Evolutionary conservation across 2,113 vertebrate species (phyloP).

Genomic region (Indri indri): DNA sequence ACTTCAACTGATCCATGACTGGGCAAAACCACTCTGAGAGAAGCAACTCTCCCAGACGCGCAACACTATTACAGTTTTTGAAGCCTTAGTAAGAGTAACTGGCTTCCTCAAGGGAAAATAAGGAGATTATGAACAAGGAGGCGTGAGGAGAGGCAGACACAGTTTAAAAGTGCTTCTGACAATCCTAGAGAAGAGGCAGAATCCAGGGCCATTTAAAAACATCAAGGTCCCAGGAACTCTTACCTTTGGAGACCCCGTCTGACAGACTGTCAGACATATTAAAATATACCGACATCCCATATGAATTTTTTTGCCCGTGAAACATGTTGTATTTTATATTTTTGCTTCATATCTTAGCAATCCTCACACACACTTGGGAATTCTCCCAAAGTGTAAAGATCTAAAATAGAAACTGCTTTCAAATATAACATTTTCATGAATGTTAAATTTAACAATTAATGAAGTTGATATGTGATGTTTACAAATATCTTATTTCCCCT

Average conservation of each 20-base stretch:
- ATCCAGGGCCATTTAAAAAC: background rate
- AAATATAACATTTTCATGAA: slow-evolving; percentile 7
- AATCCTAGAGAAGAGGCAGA: background rate
- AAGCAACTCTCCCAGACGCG: background rate
- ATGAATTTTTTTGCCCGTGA: background rate
- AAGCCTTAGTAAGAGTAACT: background rate
- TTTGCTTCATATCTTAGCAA: slow-evolving; percentile 32
- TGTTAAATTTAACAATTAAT: background rate
- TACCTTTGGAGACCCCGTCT: background rate
- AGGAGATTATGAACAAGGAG: background rate
- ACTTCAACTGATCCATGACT: background rate
- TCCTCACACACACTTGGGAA: background rate
- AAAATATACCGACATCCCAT: background rate
- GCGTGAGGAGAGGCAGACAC: background rate
- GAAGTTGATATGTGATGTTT: background rate
- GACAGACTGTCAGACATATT: background rate
- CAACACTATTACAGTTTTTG: background rate
- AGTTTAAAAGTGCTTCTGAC: background rate
- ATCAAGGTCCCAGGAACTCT: background rate
- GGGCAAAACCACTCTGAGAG: slow-evolving; percentile 11
- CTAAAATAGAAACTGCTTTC: slow-evolving; percentile 41
- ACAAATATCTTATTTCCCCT: background rate
- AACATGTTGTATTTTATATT: slow-evolving; percentile 4
- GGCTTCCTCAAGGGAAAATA: slow-evolving; percentile 4
- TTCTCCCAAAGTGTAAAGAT: background rate